phyloP scores from a whole-genome alignment of 2,797 vertebrate species.

The Zonotrichia albicollis region DNA sequence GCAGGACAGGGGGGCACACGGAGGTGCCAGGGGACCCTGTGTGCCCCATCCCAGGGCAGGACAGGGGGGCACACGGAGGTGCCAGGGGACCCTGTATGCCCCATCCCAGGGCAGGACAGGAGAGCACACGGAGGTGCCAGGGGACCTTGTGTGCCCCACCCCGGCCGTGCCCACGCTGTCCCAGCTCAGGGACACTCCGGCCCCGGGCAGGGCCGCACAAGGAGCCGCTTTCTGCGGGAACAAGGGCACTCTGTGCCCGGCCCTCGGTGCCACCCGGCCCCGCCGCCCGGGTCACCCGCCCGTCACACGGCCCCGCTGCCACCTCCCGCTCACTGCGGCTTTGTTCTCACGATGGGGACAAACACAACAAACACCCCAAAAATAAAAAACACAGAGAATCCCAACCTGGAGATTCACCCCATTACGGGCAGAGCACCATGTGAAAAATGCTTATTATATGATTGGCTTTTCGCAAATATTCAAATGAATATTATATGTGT shows the following conservation, averaged over 20 bases:
- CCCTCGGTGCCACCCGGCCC: conserved; percentile 38
- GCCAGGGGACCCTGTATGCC: no score
- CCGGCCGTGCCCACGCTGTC: background rate
- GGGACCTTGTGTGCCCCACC: background rate
- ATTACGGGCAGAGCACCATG: background rate
- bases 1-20: no score
- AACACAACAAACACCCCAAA: background rate
- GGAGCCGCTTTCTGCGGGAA: conserved; percentile 22
- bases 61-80: no score
- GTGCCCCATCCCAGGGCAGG: no score
- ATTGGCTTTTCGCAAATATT: no score
- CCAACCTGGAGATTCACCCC: no score
- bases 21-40: background rate
- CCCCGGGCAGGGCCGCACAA: background rate
- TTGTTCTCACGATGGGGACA: background rate
- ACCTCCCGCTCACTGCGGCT: conserved; percentile 28
- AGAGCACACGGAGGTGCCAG: background rate
- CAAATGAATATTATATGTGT: no score
- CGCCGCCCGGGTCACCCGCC: background rate
- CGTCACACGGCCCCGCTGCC: background rate
- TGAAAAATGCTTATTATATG: no score
- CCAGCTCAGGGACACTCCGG: fast-evolving
- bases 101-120: no score
- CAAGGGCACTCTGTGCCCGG: conserved; percentile 27
- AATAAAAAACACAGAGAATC: no score